A percentile compares a stretch with the other conserved stretches of the same genome.
Conservation (phyloP, 2,113 vertebrate species). For the Synchiropus splendidus region DNA sequence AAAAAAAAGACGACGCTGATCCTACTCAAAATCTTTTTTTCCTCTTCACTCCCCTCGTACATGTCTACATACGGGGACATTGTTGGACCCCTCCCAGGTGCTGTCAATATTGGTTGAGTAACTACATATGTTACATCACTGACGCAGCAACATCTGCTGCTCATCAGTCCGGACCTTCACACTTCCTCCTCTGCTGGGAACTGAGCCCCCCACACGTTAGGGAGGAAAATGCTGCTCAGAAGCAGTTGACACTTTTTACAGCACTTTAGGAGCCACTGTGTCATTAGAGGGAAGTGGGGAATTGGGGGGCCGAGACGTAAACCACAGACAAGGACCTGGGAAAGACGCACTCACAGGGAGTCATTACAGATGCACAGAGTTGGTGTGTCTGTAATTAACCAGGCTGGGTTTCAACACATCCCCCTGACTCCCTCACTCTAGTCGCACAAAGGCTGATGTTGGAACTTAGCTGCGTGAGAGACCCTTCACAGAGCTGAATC, state of each 20-base stretch:
- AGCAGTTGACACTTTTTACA: conserved; percentile 27
- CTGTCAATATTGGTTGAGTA: conserved; percentile 6
- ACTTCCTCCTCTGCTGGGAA: conserved; percentile 16
- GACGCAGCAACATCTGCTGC: conserved; percentile 19
- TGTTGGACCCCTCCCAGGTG: no score
- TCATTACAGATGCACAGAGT: conserved; percentile 39
- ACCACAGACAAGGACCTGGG: conserved; percentile 22
- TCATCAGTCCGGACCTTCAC: conserved; percentile 18
- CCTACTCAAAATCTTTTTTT: no score
- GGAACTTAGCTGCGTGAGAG: no score
- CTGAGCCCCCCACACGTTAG: conserved; percentile 11
- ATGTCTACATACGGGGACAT: no score
- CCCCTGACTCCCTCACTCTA: conserved; percentile 11
- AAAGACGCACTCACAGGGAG: conserved; percentile 13
- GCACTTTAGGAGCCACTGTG: conserved; percentile 20
- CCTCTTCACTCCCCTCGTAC: no score
- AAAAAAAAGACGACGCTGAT: no score
- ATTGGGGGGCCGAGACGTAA: conserved; percentile 11
- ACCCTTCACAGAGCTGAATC: no score
- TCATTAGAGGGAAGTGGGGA: conserved; percentile 21
- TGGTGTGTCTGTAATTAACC: conserved; percentile 39
- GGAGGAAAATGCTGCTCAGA: conserved; percentile 3
- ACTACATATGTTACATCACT: no score
- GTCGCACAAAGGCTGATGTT: no score
- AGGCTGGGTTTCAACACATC: conserved; percentile 18